phyloP scores from a whole-genome alignment of 2,888 invertebrate genomes.

The Epinotia nisella region DNA sequence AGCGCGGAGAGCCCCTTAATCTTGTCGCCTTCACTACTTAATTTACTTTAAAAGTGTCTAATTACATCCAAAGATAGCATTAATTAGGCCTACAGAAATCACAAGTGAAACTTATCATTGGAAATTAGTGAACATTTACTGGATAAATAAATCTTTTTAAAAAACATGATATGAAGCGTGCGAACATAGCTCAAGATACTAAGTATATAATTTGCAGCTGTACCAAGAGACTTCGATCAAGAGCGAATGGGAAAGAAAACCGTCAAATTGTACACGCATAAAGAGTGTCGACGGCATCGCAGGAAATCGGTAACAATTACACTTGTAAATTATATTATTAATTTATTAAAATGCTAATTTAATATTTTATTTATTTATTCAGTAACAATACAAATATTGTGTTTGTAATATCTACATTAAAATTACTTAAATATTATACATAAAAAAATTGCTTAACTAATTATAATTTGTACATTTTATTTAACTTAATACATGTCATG shows the following conservation, averaged over 20 bases:
- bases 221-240: slow-evolving; percentile 70
- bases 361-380: too few species aligned
- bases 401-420: too few species aligned
- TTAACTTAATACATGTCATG: too few species aligned
- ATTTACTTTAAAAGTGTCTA: too few species aligned
- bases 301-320: slow-evolving; percentile 60
- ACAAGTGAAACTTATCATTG: not conserved
- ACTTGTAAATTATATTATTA: not conserved
- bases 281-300: slow-evolving; percentile 68
- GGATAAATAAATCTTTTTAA: not conserved
- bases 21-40: too few species aligned
- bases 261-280: slow-evolving; percentile 68
- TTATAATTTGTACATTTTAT: too few species aligned
- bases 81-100: not conserved
- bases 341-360: not conserved
- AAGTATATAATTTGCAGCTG: slow-evolving; percentile 58
- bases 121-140: not conserved
- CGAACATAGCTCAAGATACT: not conserved
- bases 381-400: too few species aligned
- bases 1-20: too few species aligned
- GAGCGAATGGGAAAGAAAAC: slow-evolving; percentile 75
- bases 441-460: too few species aligned
- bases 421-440: too few species aligned
- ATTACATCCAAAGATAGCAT: too few species aligned
- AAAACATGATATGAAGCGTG: not conserved